Evolutionary conservation across 2,888 invertebrate genomes (phyloP).

Genomic region (Trissolcus brochymenae): DNA sequence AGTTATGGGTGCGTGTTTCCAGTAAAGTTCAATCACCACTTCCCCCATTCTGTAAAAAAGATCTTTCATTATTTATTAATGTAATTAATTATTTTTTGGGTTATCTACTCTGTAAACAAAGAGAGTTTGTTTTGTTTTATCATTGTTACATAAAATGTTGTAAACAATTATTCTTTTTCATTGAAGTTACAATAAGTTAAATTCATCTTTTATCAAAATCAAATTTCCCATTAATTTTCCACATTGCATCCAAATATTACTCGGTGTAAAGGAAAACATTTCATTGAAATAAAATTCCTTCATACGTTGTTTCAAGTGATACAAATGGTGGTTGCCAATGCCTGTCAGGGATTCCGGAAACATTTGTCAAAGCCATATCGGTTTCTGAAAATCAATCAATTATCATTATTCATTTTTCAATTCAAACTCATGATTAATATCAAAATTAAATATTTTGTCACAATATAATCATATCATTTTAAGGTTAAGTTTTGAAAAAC

Average conservation of each 20-base stretch:
- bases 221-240: background rate
- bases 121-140: too few species aligned
- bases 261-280: background rate
- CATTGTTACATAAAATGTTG: too few species aligned
- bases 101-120: too few species aligned
- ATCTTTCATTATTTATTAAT: conserved; percentile 5
- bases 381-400: background rate
- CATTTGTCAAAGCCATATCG: conserved; percentile 76
- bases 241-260: background rate
- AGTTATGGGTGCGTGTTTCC: conserved; percentile 98
- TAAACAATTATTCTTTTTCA: too few species aligned
- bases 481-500: too few species aligned
- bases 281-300: conserved; percentile 4
- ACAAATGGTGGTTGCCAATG: conserved; percentile 93
- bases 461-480: too few species aligned
- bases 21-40: conserved; percentile 94
- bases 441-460: too few species aligned
- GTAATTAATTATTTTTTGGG: too few species aligned
- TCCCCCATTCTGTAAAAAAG: conserved; percentile 89
- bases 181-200: background rate
- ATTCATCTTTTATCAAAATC: background rate
- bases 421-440: too few species aligned
- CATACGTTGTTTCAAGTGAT: conserved; percentile 89
- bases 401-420: too few species aligned
- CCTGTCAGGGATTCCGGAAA: conserved; percentile 88